A percentile compares a stretch with the other conserved stretches of the same genome.
phyloP scores from a whole-genome alignment of 2,113 vertebrate species.

The Stercorarius parasiticus region DNA sequence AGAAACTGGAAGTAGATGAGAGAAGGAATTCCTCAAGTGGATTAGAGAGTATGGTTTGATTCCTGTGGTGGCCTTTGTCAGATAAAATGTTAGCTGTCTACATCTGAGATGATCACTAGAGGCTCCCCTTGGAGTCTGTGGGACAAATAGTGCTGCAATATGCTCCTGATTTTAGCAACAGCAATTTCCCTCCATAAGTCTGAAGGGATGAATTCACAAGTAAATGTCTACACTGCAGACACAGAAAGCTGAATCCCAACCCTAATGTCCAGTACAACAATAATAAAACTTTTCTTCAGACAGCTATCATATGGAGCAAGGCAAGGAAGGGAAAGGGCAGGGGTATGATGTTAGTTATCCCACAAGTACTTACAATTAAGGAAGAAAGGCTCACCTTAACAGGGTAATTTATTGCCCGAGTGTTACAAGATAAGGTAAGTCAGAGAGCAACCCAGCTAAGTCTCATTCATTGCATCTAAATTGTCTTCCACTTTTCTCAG shows the following conservation, averaged over 20 bases:
- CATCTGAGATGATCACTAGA: neutral
- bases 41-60: neutral
- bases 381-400: neutral
- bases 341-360: neutral
- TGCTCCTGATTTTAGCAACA: neutral
- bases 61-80: neutral
- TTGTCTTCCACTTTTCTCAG: neutral
- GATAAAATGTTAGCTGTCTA: neutral
- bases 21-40: neutral
- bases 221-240: neutral
- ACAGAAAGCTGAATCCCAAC: neutral
- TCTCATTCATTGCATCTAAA: neutral
- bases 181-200: neutral
- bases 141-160: neutral
- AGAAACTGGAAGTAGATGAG: neutral
- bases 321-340: neutral
- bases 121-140: neutral
- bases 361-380: neutral
- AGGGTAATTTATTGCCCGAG: neutral
- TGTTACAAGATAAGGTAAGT: neutral
- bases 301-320: neutral
- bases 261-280: neutral
- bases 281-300: neutral
- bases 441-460: neutral
- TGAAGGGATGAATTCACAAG: neutral